Base-by-base conservation (phyloP, 2,888 invertebrate genomes). In the Tholera decimalis region DNA sequence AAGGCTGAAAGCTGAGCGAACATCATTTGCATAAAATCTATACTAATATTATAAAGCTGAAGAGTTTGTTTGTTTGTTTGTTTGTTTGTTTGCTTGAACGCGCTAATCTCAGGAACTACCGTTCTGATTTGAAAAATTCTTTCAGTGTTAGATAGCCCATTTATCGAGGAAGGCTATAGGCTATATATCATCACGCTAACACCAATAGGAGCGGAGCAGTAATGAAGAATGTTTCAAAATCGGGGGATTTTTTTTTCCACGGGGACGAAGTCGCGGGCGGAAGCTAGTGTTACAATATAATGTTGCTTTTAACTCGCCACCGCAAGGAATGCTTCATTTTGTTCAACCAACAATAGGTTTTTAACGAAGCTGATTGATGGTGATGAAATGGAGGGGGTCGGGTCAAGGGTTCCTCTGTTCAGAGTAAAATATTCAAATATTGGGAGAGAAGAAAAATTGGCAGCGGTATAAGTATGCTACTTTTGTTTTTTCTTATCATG, bases 1-100 rank as follows among this genome's bases (percentile, higher is more conserved):
- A 85, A 89, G 86, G 87, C 87, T 89, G 86, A 88, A 88, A 91
- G 90, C 89, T 84, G 85, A 83, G 63, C 59, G 88, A 85, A 86
- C 85, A 85, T 87, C 86, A 91, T 92, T 91, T 92, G 89, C 91
- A 92, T 92, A 89, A 91, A 91, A 90, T n/a, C n/a, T n/a, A n/a
- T n/a, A n/a, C n/a, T n/a, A n/a, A n/a, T n/a, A n/a, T n/a, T n/a
- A n/a, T n/a, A n/a, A n/a, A n/a, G n/a, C n/a, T n/a, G n/a, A n/a
- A n/a, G n/a, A n/a, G n/a, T n/a, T n/a, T n/a, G n/a, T n/a, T n/a
- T n/a, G n/a, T n/a, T n/a, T n/a, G n/a, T n/a, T n/a, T n/a, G n/a
- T n/a, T n/a, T n/a, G n/a, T n/a, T n/a, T n/a, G n/a, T n/a, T n/a
- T n/a, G n/a, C n/a, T n/a, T n/a, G n/a, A n/a, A n/a, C n/a, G n/a